Evolutionary conservation across 2,113 vertebrate species (phyloP).

Genomic region (Pedionomus torquatus): DNA sequence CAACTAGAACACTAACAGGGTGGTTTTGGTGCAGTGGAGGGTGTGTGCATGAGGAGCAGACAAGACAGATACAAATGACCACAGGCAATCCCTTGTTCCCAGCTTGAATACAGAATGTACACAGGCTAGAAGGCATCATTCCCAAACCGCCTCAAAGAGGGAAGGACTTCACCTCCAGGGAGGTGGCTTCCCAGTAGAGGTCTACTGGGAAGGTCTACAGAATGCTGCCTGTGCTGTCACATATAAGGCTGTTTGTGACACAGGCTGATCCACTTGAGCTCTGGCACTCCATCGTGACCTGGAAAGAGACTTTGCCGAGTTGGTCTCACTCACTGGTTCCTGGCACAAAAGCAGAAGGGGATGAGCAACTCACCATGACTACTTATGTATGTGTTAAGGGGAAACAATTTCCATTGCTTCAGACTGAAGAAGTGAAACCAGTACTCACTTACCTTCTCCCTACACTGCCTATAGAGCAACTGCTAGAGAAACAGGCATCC

Average conservation of each 20-base stretch:
- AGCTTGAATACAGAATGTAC: not conserved
- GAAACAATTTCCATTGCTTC: not conserved
- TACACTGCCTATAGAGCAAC: not conserved
- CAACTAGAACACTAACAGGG: not conserved
- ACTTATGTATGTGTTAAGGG: not conserved
- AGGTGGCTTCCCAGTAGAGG: not conserved
- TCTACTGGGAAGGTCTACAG: no score
- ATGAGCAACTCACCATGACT: not conserved
- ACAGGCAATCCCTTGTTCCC: not conserved
- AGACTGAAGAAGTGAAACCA: not conserved
- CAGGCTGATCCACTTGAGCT: not conserved
- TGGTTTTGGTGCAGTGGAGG: not conserved
- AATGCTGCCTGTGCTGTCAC: not conserved
- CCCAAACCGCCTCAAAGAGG: not conserved
- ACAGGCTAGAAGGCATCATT: not conserved
- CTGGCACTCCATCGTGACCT: not conserved
- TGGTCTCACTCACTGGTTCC: not conserved
- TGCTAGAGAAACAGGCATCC: not conserved
- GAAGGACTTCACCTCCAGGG: not conserved
- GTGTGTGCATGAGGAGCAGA: not conserved
- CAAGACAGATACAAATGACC: not conserved
- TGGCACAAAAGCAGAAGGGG: not conserved
- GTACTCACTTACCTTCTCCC: not conserved
- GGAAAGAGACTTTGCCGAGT: not conserved
- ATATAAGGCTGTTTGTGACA: not conserved